Conservation (phyloP, 2,797 vertebrate species). For the Tadarida brasiliensis region DNA sequence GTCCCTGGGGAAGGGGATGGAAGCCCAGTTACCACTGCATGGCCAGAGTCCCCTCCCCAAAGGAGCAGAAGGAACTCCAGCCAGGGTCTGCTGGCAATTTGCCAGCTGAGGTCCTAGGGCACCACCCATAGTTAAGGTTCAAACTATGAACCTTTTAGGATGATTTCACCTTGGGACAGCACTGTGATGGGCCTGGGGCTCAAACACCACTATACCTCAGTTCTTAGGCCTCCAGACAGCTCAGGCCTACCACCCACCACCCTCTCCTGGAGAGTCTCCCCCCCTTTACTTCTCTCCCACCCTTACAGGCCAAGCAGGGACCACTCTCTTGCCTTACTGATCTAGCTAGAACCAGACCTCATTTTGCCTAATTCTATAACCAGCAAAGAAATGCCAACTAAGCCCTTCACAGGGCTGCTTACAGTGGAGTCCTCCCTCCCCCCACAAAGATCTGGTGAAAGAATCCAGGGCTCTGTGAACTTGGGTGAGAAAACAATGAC, state of each 20-base stretch:
- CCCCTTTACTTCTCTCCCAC: neutral
- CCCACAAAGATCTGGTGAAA: neutral
- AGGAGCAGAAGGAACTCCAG: neutral
- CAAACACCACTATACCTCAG: neutral
- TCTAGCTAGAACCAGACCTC: neutral
- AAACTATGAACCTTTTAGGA: neutral
- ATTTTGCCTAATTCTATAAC: neutral
- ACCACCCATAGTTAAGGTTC: neutral
- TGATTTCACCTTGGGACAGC: neutral
- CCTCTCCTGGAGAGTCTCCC: neutral
- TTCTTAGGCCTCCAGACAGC: neutral
- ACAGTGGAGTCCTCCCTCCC: neutral
- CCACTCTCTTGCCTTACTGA: neutral
- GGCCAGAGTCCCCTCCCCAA: neutral
- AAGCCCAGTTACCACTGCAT: neutral
- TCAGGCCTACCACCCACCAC: neutral
- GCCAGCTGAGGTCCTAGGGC: neutral
- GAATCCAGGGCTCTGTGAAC: neutral
- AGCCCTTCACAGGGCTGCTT: neutral
- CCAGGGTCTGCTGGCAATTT: neutral
- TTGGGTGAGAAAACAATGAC: neutral
- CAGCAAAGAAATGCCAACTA: neutral
- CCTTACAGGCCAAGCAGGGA: neutral
- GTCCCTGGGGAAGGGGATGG: slow-evolving; percentile 91
- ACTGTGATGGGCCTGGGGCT: neutral